Evolutionary conservation across 2,113 vertebrate genomes (phyloP).

Genomic region (Periophthalmus modestus): DNA sequence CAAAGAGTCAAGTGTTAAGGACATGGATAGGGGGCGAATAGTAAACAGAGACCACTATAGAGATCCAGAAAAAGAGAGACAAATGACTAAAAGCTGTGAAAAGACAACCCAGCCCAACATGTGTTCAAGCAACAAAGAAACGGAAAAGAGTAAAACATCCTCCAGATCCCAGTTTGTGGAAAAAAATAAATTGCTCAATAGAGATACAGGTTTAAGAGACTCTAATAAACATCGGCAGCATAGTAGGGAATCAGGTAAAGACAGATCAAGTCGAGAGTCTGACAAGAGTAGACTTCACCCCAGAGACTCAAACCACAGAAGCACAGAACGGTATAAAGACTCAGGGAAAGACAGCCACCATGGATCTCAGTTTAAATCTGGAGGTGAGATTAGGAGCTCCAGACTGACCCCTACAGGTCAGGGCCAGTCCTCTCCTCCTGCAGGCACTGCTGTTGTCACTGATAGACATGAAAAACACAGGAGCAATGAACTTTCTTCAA

Average conservation of each 20-base stretch:
- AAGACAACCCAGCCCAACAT: constrained; percentile 56
- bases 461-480: constrained; percentile 81
- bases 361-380: constrained; percentile 60
- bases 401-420: constrained; percentile 53
- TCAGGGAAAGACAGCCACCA: constrained; percentile 58
- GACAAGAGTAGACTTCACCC: constrained; percentile 54
- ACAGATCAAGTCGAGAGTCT: constrained; percentile 66
- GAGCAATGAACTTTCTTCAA: constrained; percentile 75
- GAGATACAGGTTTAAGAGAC: constrained; percentile 51
- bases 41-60: constrained; percentile 50
- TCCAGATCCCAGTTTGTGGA: constrained; percentile 52
- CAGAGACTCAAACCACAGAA: constrained; percentile 64
- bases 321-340: constrained; percentile 67
- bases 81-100: constrained; percentile 55
- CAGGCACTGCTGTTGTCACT: constrained; percentile 72
- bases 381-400: constrained; percentile 56
- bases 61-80: constrained; percentile 63
- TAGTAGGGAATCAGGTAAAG: constrained; percentile 66
- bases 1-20: constrained; percentile 62
- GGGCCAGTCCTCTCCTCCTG: constrained; percentile 70
- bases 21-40: constrained; percentile 55
- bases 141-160: constrained; percentile 57
- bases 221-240: constrained; percentile 58
- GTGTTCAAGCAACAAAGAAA: constrained; percentile 58
- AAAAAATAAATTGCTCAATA: constrained; percentile 46